phyloP scores from a whole-genome alignment of 2,888 invertebrate species.

The Eudemis profundana region DNA sequence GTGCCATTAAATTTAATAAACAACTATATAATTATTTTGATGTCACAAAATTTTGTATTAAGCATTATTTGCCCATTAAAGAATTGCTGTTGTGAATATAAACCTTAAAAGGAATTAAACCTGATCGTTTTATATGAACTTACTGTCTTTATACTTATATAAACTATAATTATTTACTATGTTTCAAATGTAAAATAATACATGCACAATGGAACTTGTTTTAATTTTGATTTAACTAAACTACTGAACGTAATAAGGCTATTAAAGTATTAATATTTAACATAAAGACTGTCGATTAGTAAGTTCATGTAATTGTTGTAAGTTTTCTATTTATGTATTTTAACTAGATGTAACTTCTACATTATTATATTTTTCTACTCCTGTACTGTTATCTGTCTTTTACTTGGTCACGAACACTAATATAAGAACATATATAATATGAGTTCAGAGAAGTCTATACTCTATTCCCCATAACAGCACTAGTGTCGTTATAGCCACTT shows the following conservation, averaged over 20 bases:
- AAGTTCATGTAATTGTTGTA: conserved; percentile 9
- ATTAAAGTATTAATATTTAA: conserved; percentile 36
- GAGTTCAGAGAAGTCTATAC: no score
- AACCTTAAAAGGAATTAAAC: background rate
- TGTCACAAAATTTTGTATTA: background rate
- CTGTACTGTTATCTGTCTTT: no score
- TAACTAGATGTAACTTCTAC: background rate
- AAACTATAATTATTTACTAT: background rate
- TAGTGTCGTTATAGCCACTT: no score
- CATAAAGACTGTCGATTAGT: conserved; percentile 13
- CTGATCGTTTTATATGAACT: background rate
- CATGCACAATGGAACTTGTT: no score
- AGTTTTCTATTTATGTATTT: conserved; percentile 6
- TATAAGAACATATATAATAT: no score
- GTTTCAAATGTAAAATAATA: conserved; percentile 2
- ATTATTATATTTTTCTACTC: background rate
- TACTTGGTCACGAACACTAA: no score
- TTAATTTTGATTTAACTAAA: background rate
- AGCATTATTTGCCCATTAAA: background rate
- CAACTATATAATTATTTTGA: background rate
- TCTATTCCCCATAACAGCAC: no score
- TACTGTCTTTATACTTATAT: background rate
- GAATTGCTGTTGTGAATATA: background rate
- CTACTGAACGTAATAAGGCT: conserved; percentile 24
- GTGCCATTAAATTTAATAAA: no score